These are phyloP conservation scores for Phenganax marumi DNA, from an alignment of 92 coral and sea anemone genomes.

Conservation along the genomic window DNA sequence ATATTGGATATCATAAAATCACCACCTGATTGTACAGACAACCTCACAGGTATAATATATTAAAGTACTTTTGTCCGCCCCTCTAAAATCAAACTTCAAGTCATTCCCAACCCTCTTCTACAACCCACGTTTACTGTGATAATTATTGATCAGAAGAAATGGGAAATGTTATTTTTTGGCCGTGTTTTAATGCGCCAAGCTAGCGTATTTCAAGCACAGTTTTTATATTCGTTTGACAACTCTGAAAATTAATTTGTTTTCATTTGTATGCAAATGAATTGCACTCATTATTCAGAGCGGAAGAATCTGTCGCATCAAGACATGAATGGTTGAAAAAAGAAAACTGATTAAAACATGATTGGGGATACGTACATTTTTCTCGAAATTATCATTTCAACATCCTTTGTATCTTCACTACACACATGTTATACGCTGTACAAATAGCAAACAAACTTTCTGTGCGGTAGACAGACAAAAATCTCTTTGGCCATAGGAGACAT, in stretches of 20 bases:
- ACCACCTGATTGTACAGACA: constrained; percentile 95
- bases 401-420: too few species aligned
- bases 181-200: not conserved
- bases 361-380: too few species aligned
- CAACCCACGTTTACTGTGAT: too few species aligned
- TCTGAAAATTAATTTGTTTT: constrained; percentile 31
- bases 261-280: constrained; percentile 37
- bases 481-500: too few species aligned
- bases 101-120: not conserved
- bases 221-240: constrained; percentile 16
- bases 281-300: constrained; percentile 5
- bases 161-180: not conserved
- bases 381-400: too few species aligned
- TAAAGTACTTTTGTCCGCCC: not conserved
- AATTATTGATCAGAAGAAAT: too few species aligned
- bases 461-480: too few species aligned
- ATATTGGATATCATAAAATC: constrained; percentile 93
- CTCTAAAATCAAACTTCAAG: not conserved
- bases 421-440: too few species aligned
- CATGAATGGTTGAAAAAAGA: not conserved
- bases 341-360: not conserved
- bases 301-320: not conserved
- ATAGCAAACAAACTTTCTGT: too few species aligned
- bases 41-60: constrained; percentile 67
- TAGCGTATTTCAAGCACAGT: not conserved